Evolutionary conservation across 2,113 vertebrate genomes (phyloP), one percentile per base, ranked within the genome.

Genomic region (Emydura subglobosa): DNA sequence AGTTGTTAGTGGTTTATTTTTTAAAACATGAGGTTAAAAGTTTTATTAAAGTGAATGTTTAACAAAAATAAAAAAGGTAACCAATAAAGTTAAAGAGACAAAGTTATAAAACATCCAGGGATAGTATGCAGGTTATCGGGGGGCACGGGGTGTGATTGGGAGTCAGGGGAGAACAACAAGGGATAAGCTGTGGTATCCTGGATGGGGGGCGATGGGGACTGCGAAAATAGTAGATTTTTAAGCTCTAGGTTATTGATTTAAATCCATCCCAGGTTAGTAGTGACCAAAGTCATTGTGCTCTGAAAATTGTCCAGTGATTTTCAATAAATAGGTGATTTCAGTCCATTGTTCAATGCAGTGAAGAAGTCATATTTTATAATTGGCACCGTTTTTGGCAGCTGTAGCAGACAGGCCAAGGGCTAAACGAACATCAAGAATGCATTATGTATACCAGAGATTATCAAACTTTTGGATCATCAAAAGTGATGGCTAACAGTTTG

Each of bases 251-350:
- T 88, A 44, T 47, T 50, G 78, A 17, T 79, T 65, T 5, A n/a
- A 85, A 95, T 76, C 79, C 49, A 79, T 84, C 47, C 22, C 85
- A 89, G 76, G 79, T 89, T 65, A 57, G 53, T 59, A 42, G 83
- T 95, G 91, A 94, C 93, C 89, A 84, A 34, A 85, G 93, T 95
- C 94, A 84, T 50, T 5, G 0, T 81, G 90, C 95, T 93, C 93
- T 89, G 90, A 92, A 86, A 95, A 65, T 0, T 49, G 87, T 81
- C 85, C 57, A 86, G 93, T 42, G 68, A 42, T 91, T 91, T 12
- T 19, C 87, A 83, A 79, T 87, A 94, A 91, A 94, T 85, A 82
- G 12, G 49, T 22, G 34, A 96, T 94, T 61, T 61, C 83, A 92
- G 61, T 83, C 34, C 72, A 79, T 25, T 81, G 87, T 88, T 89